Base-by-base conservation (phyloP, 2,888 invertebrate genomes). In the Allophyes oxyacanthae region DNA sequence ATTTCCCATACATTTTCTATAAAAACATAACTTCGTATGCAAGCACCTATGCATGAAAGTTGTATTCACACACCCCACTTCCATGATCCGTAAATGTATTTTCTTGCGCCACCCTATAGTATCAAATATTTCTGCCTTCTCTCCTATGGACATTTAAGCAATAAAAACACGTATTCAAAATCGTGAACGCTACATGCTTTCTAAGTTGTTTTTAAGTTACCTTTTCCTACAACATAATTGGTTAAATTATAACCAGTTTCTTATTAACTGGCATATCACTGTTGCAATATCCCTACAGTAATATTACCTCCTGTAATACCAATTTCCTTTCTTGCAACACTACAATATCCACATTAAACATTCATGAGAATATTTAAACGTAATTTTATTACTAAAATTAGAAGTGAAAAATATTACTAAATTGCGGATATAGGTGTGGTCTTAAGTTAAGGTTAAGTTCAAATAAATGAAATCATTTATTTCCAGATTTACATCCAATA, bases 321-420 rank as follows among this genome's bases (percentile, higher is more conserved):
- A 51, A 62, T 72, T 81, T 83, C 84, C 82, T 58, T 59, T 70
- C 58, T 83, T 83, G 66, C 84, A 69, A 78, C 74, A 82, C 67
- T 14, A 36, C 38, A 41, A 59, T 46, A 64, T 56, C 54, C 49
- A 66, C 37, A 54, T 50, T 54, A 33, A 61, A 63, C 15, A 61
- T 64, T 59, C 41, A 49, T 65, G 34, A 37, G 6, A 44, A 36
- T 43, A 37, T 62, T 36, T 43, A 60, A 56, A 57, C 45, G 32
- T 51, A n/a, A n/a, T 11, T 11, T 34, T 2, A 6, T 2, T 28
- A 6, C 3, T 6, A 57, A 61, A 58, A 54, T 43, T 58, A 50
- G 33, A 13, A 14, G n/a, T 30, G 30, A 10, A 28, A 28, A 4
- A 34, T 28, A 3, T 51, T 38, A 42, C 25, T 13, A 30, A 51